Base-by-base conservation (phyloP, 1,140 invertebrate genomes). In the Himalopsyche phryganea region DNA sequence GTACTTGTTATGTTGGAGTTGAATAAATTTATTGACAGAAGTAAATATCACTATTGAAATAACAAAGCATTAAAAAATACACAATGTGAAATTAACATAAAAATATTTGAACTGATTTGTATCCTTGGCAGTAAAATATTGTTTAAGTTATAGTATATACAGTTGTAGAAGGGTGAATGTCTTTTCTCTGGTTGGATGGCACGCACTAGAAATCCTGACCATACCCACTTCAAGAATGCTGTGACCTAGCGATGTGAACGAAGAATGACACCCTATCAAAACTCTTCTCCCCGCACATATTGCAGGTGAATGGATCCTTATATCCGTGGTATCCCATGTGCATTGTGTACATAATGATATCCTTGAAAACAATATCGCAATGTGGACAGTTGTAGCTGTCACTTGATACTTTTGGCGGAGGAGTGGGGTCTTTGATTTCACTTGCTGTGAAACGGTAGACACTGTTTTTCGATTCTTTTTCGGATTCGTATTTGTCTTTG, bases 281-380 rank as follows among this genome's bases (percentile, higher is more conserved):
- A 58, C 87, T 90, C 54, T 85, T 73, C 52, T 91, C 83, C 1
- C 95, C 95, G 71, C 96, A 98, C 79, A 92, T 90, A 76, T 96
- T 96, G 74, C 96, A 98, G 58, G 88, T 90, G 72, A 92, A 97
- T 0, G 96, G 95, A 71, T 96, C 85, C 51, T 87, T 80, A 75
- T 85, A 90, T 2, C 88, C 89, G 72, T 99, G 96, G 74, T 93
- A 98, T 50, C 92, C 91, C 91, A 96, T 96, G 75, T 99, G 96
- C 68, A 97, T 90, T 0, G 87, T 89, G 75, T 94, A 95, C 84
- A 98, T 90, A 6, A 93, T 85, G 20, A 86, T 82, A 68, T 98
- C 91, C n/a, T 84, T 85, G 72, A 98, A 98, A 2, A 84, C 80
- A 19, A 98, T 94, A 65, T 91, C 88, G 73, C 96, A 98, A 69